Evolutionary conservation across 1,140 invertebrate genomes (phyloP).

Genomic region (Chrysomallon squamiferum): DNA sequence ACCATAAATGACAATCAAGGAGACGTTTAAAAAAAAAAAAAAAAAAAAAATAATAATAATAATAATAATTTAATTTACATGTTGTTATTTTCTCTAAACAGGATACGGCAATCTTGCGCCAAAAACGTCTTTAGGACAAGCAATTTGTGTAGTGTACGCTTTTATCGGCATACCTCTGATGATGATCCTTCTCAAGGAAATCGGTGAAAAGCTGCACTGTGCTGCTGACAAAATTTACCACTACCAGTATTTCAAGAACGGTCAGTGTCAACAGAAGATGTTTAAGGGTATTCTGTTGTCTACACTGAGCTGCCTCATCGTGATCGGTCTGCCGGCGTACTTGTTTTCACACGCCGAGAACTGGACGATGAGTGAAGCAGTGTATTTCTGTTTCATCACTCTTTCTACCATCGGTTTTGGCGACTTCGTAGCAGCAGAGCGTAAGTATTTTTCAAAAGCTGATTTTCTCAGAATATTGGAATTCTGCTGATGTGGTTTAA

Average conservation of each 20-base stretch:
- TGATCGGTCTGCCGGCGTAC: conserved; percentile 9
- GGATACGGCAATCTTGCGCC: conserved; percentile 94
- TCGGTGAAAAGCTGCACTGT: conserved; percentile 30
- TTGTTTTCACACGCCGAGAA: conserved; percentile 78
- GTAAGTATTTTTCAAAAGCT: conserved; percentile 5
- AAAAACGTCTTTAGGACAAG: conserved; percentile 84
- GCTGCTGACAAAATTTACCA: conserved; percentile 22
- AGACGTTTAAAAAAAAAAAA: too few species aligned
- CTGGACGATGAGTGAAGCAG: conserved; percentile 88
- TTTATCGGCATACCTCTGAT: conserved; percentile 97
- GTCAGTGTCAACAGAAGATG: not conserved
- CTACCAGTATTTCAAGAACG: not conserved
- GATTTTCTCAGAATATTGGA: too few species aligned
- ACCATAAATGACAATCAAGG: too few species aligned
- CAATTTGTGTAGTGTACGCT: conserved; percentile 91
- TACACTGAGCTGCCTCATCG: not conserved
- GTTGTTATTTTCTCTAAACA: conserved; percentile 63
- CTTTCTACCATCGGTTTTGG: conserved; percentile 83
- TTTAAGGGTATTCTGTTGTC: not conserved
- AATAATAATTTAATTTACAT: too few species aligned
- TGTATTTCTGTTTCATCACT: conserved; percentile 91
- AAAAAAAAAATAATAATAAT: too few species aligned
- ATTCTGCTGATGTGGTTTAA: too few species aligned
- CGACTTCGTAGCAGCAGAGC: conserved; percentile 84
- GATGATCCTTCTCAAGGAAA: conserved; percentile 69